Base-by-base conservation (phyloP, 2,888 invertebrate genomes). In the Patella caerulea region DNA sequence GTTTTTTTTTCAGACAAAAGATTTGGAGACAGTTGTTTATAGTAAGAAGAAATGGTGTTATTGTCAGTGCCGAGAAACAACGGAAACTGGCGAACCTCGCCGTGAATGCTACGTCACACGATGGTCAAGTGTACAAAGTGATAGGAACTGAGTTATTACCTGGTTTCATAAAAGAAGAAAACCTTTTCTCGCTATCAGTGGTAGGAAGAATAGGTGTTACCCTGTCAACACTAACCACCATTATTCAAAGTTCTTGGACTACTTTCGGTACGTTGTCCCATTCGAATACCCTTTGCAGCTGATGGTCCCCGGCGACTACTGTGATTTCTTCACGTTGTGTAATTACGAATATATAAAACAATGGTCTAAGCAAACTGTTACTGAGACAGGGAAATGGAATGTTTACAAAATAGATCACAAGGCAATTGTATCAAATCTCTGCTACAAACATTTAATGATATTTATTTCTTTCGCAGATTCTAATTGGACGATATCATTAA, bases 11-110 rank as follows among this genome's bases (percentile, higher is more conserved):
- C 65, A 65, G 65, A 24, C 19, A 24, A 24, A 65, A 65, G 65
- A 65, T 65, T 3, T 65, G 65, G 65, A 65, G 65, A 65, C 65
- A 65, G 24, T 19, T 65, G 24, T 65, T 65, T 65, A 14, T 65
- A 3, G 65, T 65, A 65, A 65, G 65, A 65, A 19, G 24, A 65
- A 65, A 65, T 65, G 65, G 65, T 4, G 12, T 24, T 24, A 24
- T 65, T 2, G 65, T 65, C 24, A 65, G 65, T 24, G 65, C 65
- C 24, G 65, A 65, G 24, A 65, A 24, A 65, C 65, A 65, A 19
- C 12, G 65, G 24, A 65, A 65, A 65, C 65, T 65, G 2, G 24
- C 65, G 24, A 19, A 65, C 19, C 24, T 65, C 19, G 14, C 24
- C 12, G 19, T 24, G 14, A 65, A 65, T 24, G 19, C 17, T 24